A percentile compares a stretch with the other conserved stretches of the same genome.
These are phyloP conservation scores for Drymonia ruficornis DNA, from an alignment of 2,888 invertebrate species.

Conservation along the genomic window DNA sequence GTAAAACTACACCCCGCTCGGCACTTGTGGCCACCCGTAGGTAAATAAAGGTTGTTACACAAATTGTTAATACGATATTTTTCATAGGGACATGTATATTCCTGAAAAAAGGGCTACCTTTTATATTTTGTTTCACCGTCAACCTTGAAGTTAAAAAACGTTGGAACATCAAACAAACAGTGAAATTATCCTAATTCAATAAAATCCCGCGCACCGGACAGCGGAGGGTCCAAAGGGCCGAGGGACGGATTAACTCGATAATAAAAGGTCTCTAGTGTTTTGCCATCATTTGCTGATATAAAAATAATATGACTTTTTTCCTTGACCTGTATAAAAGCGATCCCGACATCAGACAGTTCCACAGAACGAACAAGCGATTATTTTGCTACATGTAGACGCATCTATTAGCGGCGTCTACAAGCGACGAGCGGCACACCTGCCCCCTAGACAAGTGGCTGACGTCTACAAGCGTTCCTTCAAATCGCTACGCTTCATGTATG, in stretches of 20 bases:
- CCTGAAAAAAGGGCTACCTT: not conserved
- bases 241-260: constrained; percentile 57
- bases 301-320: constrained; percentile 42
- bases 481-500: no score
- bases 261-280: constrained; percentile 63
- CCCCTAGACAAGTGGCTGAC: no score
- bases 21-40: no score
- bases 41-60: no score
- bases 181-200: constrained; percentile 71
- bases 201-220: constrained; percentile 45
- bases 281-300: constrained; percentile 48
- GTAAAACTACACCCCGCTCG: no score
- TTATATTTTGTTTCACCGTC: not conserved
- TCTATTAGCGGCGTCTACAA: no score
- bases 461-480: no score
- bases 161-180: constrained; percentile 62
- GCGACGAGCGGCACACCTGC: no score
- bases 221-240: constrained; percentile 43
- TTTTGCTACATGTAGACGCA: no score
- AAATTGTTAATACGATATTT: no score
- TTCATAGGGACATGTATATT: no score
- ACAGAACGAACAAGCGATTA: no score
- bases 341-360: not conserved
- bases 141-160: constrained; percentile 36
- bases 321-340: constrained; percentile 1